Percentiles rank a stretch among this genome's conserved stretches.
phyloP scores from a whole-genome alignment of 1,140 invertebrate species.

The Drosophila aff. region DNA sequence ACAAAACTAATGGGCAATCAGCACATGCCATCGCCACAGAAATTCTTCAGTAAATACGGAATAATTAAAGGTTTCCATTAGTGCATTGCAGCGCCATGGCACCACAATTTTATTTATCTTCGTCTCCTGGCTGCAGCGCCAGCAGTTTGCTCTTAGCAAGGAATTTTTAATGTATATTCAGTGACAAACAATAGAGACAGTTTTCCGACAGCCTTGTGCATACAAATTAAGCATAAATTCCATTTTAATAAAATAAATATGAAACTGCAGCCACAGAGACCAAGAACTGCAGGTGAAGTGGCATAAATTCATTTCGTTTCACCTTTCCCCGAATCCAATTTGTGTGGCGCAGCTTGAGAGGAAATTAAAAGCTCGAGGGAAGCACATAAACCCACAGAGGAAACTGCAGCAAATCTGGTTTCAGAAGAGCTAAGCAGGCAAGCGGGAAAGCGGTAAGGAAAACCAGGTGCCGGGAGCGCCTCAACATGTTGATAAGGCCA shows the following conservation, averaged over 20 bases:
- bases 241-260: slow-evolving; percentile 32
- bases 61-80: slow-evolving; percentile 47
- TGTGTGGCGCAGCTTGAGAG: slow-evolving; percentile 7
- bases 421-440: background rate
- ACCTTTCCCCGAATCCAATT: slow-evolving; percentile 24
- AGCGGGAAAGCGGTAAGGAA: background rate
- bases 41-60: slow-evolving; percentile 11
- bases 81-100: background rate
- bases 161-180: slow-evolving; percentile 14
- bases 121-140: background rate
- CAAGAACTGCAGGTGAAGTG: slow-evolving; percentile 12
- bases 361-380: slow-evolving; percentile 14
- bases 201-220: slow-evolving; percentile 13
- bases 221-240: slow-evolving; percentile 39
- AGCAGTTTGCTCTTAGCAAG: background rate
- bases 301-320: slow-evolving; percentile 13
- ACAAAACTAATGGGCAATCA: slow-evolving; percentile 48
- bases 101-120: background rate
- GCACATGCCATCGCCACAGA: slow-evolving; percentile 8
- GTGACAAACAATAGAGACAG: slow-evolving; percentile 8
- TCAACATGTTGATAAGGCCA: slow-evolving; percentile 13
- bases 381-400: background rate
- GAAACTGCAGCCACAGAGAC: slow-evolving; percentile 20
- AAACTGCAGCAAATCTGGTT: slow-evolving; percentile 24
- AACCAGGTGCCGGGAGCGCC: background rate